Evolutionary conservation across 2,113 vertebrate genomes (phyloP).

Genomic region (Lanius collurio): DNA sequence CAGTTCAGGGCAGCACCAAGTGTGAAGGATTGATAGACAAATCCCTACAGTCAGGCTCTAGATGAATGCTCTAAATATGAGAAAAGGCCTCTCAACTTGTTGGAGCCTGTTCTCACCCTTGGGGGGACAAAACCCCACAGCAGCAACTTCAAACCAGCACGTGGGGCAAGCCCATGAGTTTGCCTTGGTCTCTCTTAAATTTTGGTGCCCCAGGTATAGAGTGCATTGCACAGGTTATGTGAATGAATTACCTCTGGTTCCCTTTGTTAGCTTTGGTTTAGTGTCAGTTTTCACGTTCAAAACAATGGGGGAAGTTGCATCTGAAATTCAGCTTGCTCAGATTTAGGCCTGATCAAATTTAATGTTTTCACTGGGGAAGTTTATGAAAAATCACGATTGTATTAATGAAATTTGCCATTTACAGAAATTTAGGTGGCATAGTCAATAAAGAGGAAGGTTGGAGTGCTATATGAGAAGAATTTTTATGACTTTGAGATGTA

Average conservation of each 20-base stretch:
- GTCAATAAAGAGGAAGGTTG: not conserved
- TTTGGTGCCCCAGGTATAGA: not conserved
- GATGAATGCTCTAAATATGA: not conserved
- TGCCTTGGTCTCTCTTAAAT: not conserved
- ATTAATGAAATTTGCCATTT: slow-evolving; percentile 12
- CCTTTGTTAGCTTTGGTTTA: not conserved
- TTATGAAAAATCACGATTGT: not conserved
- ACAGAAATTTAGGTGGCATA: not conserved
- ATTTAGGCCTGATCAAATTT: not conserved
- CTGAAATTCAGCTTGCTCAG: not conserved
- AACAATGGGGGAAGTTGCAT: not conserved
- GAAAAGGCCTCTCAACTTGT: not conserved
- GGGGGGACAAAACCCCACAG: rapidly evolving
- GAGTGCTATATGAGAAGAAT: not conserved
- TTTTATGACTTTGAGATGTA: not conserved
- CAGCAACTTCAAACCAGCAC: not conserved
- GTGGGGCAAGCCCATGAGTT: not conserved
- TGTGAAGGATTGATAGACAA: slow-evolving; percentile 33
- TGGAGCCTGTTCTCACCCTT: not conserved
- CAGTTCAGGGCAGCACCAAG: slow-evolving; percentile 39
- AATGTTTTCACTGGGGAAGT: not conserved
- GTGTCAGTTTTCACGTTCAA: not conserved
- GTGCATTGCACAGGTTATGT: not conserved
- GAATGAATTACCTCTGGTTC: not conserved
- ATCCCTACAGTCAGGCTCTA: not conserved